Evolutionary conservation across 2,888 invertebrate genomes (phyloP), one percentile per base, ranked within the genome.

Genomic region (Cephus runcator): DNA sequence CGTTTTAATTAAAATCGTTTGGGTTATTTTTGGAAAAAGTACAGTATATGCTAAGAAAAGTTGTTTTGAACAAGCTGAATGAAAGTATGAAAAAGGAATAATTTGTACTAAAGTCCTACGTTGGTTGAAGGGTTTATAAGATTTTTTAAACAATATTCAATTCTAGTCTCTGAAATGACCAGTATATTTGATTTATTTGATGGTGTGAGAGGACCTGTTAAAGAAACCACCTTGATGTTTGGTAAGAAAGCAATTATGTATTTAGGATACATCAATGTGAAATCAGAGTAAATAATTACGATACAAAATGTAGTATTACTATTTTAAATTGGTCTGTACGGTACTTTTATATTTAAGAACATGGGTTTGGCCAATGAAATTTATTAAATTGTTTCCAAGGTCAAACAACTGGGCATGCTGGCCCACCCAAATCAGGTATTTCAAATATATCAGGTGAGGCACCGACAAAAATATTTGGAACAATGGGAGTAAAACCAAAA

Each of bases 141-240:
- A 71, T 71, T 33, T n/a, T 33, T 33, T 33, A 71, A 71, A 71
- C 31, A 71, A 11, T 71, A 71, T 71, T 71, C 4, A 71, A 71
- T 71, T 33, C 12, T 71, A 30, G 3, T 30, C 3, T 71, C 23
- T n/a, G 80, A 79, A 78, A 85, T 85, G 86, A 79, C 86, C 73
- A 74, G 69, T 9, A 86, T 86, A 81, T 85, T 85, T 33, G 80
- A 83, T 76, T 80, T 85, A 23, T 85, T 86, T 12, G 73, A 77
- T 6, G 77, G 71, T 23, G 69, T 56, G 31, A 30, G 75, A 1
- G 76, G 78, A n/a, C 34, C 69, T 34, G 56, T 78, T 6, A 81
- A 71, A 81, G 78, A 83, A 85, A 73, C 23, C 23, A 56, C 23
- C 56, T 56, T 23, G 40, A 40, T 40, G 15, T 56, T 23, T 56